Evolutionary conservation across 2,888 invertebrate species (phyloP).

Genomic region (Lycophotia porphyrea): DNA sequence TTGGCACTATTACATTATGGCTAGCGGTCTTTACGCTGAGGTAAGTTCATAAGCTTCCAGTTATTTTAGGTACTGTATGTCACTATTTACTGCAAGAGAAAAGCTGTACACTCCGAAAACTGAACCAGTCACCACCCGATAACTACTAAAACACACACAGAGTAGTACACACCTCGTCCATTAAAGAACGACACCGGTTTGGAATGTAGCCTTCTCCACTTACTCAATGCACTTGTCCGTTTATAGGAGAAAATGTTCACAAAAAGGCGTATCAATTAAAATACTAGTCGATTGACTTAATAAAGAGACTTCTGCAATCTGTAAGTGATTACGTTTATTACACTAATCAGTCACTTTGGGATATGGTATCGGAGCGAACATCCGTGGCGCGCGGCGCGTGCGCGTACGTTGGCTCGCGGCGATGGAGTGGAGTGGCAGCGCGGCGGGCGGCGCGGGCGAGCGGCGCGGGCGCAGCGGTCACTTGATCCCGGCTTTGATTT

Average conservation of each 20-base stretch:
- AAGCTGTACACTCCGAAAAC: conserved; percentile 67
- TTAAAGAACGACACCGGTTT: conserved; percentile 89
- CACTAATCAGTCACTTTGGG: conserved; percentile 71
- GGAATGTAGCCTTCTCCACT: conserved; percentile 88
- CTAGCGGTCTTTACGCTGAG: conserved; percentile 59
- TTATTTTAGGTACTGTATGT: conserved; percentile 56
- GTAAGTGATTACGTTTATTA: conserved; percentile 71
- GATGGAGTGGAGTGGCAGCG: conserved; percentile 82
- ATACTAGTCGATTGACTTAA: conserved; percentile 69
- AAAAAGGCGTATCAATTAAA: conserved; percentile 69
- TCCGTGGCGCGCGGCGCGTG: conserved; percentile 70
- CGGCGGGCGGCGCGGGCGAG: conserved; percentile 65
- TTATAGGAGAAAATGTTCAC: conserved; percentile 76
- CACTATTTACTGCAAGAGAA: conserved; percentile 66
- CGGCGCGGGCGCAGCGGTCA: conserved; percentile 70
- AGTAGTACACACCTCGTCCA: conserved; percentile 87
- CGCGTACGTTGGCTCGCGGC: conserved; percentile 75
- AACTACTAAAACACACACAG: conserved; percentile 84
- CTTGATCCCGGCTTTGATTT: conserved; percentile 81
- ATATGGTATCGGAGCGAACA: conserved; percentile 58
- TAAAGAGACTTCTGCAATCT: conserved; percentile 66
- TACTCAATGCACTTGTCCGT: conserved; percentile 85
- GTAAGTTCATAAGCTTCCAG: conserved; percentile 63
- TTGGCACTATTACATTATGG: conserved; percentile 75
- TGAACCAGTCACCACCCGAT: conserved; percentile 79